Evolutionary conservation across 2,113 vertebrate species (phyloP).

Genomic region (Myxocyprinus asiaticus): DNA sequence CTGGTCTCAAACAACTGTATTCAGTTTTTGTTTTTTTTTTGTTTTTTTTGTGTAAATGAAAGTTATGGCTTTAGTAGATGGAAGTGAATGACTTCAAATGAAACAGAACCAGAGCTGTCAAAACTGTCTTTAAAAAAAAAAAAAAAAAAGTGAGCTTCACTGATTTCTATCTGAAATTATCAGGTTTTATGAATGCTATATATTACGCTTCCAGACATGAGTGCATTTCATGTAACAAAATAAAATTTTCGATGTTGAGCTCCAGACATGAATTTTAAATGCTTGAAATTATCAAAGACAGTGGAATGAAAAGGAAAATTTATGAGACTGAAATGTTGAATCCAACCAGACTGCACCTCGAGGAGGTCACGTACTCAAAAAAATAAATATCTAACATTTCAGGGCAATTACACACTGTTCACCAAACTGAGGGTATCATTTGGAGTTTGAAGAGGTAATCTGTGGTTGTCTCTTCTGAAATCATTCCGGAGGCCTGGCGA

Average conservation of each 20-base stretch:
- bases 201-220: slow-evolving; percentile 15
- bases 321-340: slow-evolving; percentile 24
- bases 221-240: background rate
- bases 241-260: background rate
- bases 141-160: background rate
- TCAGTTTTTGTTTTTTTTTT: too few species aligned
- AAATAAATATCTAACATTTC: background rate
- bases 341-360: background rate
- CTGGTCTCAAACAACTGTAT: too few species aligned
- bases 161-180: slow-evolving; percentile 2
- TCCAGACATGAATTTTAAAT: slow-evolving; percentile 36
- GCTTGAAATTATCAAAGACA: slow-evolving; percentile 28
- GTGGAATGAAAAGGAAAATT: slow-evolving; percentile 3
- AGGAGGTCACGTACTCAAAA: slow-evolving; percentile 20
- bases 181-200: slow-evolving; percentile 21
- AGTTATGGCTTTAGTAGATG: too few species aligned
- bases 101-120: background rate
- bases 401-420: background rate
- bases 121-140: background rate
- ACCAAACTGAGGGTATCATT: slow-evolving; percentile 44
- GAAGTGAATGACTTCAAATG: background rate
- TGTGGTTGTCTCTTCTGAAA: slow-evolving; percentile 45
- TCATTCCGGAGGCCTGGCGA: slow-evolving; percentile 30
- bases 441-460: slow-evolving; percentile 42
- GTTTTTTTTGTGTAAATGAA: too few species aligned